Conservation (phyloP, 2,888 invertebrate species). For the Antitype chi region DNA sequence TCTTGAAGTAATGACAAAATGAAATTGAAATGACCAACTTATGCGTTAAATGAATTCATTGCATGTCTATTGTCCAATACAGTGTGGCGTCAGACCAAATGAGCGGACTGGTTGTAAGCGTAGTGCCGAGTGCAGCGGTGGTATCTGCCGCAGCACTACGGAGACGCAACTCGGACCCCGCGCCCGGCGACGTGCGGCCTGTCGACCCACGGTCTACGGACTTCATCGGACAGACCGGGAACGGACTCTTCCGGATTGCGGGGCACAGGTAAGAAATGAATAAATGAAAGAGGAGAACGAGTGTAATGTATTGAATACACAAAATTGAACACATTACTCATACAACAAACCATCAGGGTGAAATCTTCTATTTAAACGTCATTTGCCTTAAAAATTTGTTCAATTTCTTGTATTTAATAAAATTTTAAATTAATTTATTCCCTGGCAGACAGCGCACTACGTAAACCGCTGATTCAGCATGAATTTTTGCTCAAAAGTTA, state of each 20-base stretch:
- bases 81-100: slow-evolving; percentile 78
- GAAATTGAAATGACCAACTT: background rate
- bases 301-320: too few species aligned
- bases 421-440: too few species aligned
- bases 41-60: background rate
- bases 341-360: background rate
- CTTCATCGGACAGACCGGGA: slow-evolving; percentile 90
- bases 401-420: too few species aligned
- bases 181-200: slow-evolving; percentile 90
- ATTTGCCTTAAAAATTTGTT: background rate
- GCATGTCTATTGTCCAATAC: background rate
- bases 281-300: too few species aligned
- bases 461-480: too few species aligned
- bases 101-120: slow-evolving; percentile 70
- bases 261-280: slow-evolving; percentile 90
- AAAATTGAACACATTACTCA: too few species aligned
- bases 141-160: slow-evolving; percentile 90
- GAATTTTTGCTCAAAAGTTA: too few species aligned
- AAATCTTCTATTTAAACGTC: background rate
- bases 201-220: slow-evolving; percentile 86
- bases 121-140: slow-evolving; percentile 71
- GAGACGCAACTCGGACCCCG: slow-evolving; percentile 94
- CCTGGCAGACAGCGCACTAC: too few species aligned
- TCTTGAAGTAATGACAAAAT: background rate
- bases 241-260: slow-evolving; percentile 93